A percentile compares a stretch with the other conserved stretches of the same genome.
Conservation (phyloP, 2,888 invertebrate genomes). For the Falcaria lacertinaria region DNA sequence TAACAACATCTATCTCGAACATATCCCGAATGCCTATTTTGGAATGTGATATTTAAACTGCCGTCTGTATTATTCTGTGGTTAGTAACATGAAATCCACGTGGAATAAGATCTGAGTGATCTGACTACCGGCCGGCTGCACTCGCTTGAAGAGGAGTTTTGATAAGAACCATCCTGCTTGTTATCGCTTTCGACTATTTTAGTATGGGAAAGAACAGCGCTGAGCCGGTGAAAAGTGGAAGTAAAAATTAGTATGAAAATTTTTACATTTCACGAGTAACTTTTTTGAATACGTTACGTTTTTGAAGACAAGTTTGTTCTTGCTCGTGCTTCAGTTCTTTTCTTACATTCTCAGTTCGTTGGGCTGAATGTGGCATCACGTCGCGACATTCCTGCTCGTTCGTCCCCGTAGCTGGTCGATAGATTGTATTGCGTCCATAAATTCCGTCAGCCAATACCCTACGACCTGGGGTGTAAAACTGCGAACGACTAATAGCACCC, state of each 20-base stretch:
- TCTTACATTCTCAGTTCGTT: constrained; percentile 11
- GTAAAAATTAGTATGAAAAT: too few species aligned
- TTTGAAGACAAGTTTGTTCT: too few species aligned
- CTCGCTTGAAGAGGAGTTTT: constrained; percentile 5
- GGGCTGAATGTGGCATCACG: constrained; percentile 25
- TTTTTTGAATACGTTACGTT: too few species aligned
- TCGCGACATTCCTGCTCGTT: constrained; percentile 38
- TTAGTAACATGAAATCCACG: constrained; percentile 12
- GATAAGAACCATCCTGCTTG: constrained; percentile 4
- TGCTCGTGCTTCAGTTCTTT: constrained; percentile 16
- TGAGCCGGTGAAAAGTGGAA: too few species aligned
- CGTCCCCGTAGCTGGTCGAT: constrained; percentile 28
- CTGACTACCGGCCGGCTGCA: constrained; percentile 15
- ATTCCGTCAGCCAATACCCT: constrained; percentile 43
- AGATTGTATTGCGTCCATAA: constrained; percentile 56
- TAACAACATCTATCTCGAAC: not conserved
- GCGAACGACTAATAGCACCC: constrained; percentile 29
- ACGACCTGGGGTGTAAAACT: constrained; percentile 12
- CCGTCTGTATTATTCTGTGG: constrained; percentile 1
- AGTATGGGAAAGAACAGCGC: too few species aligned
- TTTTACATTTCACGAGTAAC: too few species aligned
- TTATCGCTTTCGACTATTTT: too few species aligned
- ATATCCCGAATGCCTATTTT: constrained; percentile 5
- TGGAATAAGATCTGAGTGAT: constrained; percentile 10
- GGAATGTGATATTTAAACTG: constrained; percentile 10